These are phyloP conservation scores for Cheirogaleus major DNA, from an alignment of 2,797 vertebrate species.

Conservation along the genomic window DNA sequence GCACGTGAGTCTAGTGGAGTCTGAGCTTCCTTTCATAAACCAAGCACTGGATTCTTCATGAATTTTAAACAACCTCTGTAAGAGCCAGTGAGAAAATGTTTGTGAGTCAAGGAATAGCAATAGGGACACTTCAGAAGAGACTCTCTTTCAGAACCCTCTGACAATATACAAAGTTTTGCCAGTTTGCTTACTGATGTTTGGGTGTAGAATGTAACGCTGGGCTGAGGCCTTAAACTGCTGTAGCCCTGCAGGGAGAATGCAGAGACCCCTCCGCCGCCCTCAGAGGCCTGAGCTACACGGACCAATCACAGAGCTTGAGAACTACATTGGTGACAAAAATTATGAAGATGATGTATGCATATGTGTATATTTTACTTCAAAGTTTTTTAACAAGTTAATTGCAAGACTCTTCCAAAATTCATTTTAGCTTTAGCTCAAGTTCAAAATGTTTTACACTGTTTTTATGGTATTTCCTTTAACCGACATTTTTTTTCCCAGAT, in stretches of 20 bases:
- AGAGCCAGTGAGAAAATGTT: not conserved
- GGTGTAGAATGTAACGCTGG: not conserved
- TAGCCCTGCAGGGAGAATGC: not conserved
- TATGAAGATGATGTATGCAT: not conserved
- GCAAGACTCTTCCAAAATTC: not conserved
- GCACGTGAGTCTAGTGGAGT: not conserved
- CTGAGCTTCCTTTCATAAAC: not conserved
- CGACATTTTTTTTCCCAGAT: not conserved
- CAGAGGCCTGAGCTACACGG: rapidly evolving
- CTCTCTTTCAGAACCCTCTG: not conserved
- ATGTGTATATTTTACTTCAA: not conserved
- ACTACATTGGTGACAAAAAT: not conserved
- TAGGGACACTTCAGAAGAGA: not conserved
- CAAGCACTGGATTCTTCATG: not conserved
- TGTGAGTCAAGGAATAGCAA: not conserved
- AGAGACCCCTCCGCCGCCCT: not conserved
- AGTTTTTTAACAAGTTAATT: not conserved
- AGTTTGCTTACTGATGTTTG: not conserved
- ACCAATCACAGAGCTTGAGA: not conserved
- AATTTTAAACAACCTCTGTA: not conserved
- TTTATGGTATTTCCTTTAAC: not conserved
- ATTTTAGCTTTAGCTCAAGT: not conserved
- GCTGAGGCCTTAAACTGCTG: too few species aligned
- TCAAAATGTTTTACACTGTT: not conserved
- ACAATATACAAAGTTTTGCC: not conserved